Conservation (phyloP, 2,797 vertebrate genomes). For the Rhynchonycteris naso region DNA sequence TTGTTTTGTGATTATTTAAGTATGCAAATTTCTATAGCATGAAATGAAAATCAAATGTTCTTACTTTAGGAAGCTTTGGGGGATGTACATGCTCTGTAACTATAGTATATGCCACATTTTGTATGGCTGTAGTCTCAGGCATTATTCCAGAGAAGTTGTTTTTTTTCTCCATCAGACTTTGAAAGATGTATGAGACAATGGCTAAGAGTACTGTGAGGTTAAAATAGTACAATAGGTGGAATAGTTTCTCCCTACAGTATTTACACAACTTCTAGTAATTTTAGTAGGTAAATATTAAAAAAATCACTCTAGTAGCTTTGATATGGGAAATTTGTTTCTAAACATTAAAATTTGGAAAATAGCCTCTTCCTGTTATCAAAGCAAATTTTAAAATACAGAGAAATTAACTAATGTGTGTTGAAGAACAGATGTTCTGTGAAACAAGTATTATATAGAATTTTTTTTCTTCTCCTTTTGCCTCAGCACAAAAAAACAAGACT, state of each 20-base stretch:
- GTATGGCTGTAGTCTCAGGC: neutral
- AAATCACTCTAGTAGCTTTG: neutral
- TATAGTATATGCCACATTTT: neutral
- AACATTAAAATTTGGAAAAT: neutral
- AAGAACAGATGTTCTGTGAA: neutral
- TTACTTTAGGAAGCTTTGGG: constrained; percentile 31
- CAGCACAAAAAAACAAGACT: neutral
- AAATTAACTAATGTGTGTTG: neutral
- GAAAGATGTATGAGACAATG: neutral
- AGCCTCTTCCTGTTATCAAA: neutral
- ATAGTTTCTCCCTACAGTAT: neutral
- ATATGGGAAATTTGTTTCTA: neutral
- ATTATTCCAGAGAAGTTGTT: neutral
- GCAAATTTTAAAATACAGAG: constrained; percentile 33
- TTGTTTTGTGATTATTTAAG: constrained; percentile 38
- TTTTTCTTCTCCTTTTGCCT: constrained; percentile 18
- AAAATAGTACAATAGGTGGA: neutral
- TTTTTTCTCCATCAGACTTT: constrained; percentile 18
- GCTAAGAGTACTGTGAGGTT: neutral
- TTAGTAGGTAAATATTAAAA: neutral
- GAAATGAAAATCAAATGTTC: constrained; percentile 48
- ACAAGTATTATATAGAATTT: neutral
- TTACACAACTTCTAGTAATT: neutral
- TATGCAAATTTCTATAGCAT: neutral
- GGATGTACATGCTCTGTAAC: neutral